Evolutionary conservation across 1,140 invertebrate species (phyloP).

Genomic region (Sarcophaga peregrina): DNA sequence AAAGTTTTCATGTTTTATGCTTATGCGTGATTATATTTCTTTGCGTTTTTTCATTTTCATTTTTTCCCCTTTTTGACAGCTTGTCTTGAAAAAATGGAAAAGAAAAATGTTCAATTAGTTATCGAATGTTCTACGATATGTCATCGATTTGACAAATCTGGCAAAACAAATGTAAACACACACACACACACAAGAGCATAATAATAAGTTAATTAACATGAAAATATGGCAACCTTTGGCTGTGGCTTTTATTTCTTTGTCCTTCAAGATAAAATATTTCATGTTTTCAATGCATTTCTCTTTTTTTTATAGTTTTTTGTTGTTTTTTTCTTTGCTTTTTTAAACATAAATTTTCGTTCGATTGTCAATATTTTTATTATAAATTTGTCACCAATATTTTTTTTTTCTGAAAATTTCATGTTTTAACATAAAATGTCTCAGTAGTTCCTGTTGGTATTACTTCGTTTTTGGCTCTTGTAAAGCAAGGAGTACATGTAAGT

Average conservation of each 20-base stretch:
- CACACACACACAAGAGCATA: background rate
- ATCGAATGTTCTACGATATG: background rate
- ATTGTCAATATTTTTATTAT: conserved; percentile 10
- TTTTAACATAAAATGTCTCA: background rate
- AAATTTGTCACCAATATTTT: conserved; percentile 13
- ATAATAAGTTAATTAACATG: conserved; percentile 19
- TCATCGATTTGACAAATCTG: conserved; percentile 9
- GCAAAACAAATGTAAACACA: background rate
- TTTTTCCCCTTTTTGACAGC: background rate
- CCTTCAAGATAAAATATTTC: too few species aligned
- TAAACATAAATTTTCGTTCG: too few species aligned
- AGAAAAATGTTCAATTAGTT: conserved; percentile 3
- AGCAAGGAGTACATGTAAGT: background rate
- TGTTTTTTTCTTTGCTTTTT: too few species aligned
- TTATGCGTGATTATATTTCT: background rate
- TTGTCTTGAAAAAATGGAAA: background rate
- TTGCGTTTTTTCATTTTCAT: background rate
- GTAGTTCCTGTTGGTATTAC: background rate
- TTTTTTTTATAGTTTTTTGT: too few species aligned
- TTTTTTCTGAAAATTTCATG: background rate
- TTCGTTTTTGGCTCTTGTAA: too few species aligned
- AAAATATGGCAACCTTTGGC: background rate
- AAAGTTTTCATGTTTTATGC: background rate
- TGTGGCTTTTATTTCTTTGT: background rate
- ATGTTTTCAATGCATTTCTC: too few species aligned